A percentile compares a stretch with the other conserved stretches of the same genome.
phyloP scores from a whole-genome alignment of 2,113 vertebrate genomes.

The Physeter macrocephalus region DNA sequence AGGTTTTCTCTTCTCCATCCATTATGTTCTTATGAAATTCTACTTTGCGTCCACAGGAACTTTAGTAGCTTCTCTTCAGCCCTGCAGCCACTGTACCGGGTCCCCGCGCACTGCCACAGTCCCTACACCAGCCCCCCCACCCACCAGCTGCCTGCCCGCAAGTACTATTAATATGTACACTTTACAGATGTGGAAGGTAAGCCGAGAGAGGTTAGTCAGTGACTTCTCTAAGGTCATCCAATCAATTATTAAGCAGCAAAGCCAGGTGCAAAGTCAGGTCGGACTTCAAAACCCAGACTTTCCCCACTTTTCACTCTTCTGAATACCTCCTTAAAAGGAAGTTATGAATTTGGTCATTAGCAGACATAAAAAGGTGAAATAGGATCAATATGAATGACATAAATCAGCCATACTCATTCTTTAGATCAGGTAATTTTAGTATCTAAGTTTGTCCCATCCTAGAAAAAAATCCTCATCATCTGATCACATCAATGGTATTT shows the following conservation, averaged over 20 bases:
- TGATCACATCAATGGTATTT: background rate
- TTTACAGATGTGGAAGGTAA: background rate
- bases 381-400: background rate
- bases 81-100: too few relatives aligned
- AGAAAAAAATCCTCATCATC: background rate
- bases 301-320: background rate
- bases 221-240: background rate
- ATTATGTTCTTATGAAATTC: too few relatives aligned
- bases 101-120: too few relatives aligned
- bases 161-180: background rate
- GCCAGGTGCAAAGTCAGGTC: background rate
- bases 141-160: too few relatives aligned
- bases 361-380: background rate
- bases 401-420: background rate
- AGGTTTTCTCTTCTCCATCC: too few relatives aligned
- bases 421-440: background rate
- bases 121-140: too few relatives aligned
- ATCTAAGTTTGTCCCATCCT: background rate
- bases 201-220: background rate
- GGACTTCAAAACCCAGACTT: background rate
- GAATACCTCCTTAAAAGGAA: background rate
- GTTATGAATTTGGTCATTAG: background rate
- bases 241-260: background rate
- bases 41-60: too few relatives aligned
- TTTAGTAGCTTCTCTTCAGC: too few relatives aligned